Evolutionary conservation across 2,113 vertebrate genomes (phyloP).

Genomic region (Hemicordylus capensis): DNA sequence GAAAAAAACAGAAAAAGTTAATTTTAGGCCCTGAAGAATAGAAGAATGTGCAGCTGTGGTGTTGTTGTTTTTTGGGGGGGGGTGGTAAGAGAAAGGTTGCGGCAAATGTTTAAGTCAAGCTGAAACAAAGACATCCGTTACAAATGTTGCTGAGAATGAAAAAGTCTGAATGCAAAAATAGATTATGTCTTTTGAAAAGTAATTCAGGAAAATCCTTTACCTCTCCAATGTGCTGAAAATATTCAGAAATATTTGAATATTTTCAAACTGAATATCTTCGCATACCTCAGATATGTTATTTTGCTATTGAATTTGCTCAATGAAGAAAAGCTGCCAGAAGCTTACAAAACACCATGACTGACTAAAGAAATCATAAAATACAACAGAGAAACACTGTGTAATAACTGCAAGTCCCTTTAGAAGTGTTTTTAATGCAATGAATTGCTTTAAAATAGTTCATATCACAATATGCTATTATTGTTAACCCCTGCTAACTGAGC

Average conservation of each 20-base stretch:
- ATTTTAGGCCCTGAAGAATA: constrained; percentile 41
- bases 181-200: constrained; percentile 41
- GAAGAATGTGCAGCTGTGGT: constrained; percentile 40
- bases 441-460: neutral
- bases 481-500: too few relatives aligned
- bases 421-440: constrained; percentile 6
- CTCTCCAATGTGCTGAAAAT: constrained; percentile 41
- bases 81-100: constrained; percentile 32
- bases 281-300: constrained; percentile 38
- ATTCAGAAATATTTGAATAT: constrained; percentile 31
- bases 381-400: neutral
- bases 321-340: constrained; percentile 16
- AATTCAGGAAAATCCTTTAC: constrained; percentile 22
- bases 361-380: neutral
- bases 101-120: constrained; percentile 36
- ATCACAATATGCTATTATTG: too few relatives aligned
- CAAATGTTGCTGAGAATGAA: constrained; percentile 24
- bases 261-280: too few relatives aligned
- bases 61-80: too few relatives aligned
- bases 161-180: constrained; percentile 32
- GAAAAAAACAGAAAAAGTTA: constrained; percentile 52
- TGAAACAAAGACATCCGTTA: constrained; percentile 22
- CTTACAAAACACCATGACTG: neutral
- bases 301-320: constrained; percentile 20
- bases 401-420: too few relatives aligned